Percentiles rank a stretch among this genome's conserved stretches.
These are phyloP conservation scores for Bombyx huttoni DNA, from an alignment of 2,888 invertebrate genomes.

Conservation along the genomic window DNA sequence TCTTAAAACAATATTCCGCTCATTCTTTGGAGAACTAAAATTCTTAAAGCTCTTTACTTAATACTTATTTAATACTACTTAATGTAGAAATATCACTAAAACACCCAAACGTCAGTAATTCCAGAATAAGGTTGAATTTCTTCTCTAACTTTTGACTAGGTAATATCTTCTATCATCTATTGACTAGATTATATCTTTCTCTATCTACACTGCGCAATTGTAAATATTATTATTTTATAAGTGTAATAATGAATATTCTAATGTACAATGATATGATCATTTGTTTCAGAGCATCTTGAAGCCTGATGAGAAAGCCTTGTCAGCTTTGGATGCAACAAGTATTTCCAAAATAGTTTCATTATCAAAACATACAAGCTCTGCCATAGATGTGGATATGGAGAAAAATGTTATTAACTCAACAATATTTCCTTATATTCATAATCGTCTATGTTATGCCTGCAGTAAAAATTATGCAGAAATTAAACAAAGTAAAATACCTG, in stretches of 20 bases:
- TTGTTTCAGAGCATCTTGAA: conserved; percentile 61
- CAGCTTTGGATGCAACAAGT: conserved; percentile 74
- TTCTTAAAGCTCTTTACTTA: no score
- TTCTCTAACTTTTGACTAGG: no score
- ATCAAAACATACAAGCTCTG: conserved; percentile 4
- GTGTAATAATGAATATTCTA: background rate
- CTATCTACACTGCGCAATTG: no score
- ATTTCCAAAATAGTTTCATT: conserved; percentile 67
- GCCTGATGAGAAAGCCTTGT: conserved; percentile 40
- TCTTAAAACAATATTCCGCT: no score
- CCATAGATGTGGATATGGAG: background rate
- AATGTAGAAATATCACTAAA: no score
- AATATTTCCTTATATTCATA: conserved; percentile 40
- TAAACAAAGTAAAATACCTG: conserved; percentile 16
- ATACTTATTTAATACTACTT: no score
- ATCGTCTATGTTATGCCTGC: conserved; percentile 48
- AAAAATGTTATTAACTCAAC: background rate
- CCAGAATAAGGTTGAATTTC: no score
- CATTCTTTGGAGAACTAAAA: no score
- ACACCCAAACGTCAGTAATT: no score
- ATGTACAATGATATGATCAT: background rate
- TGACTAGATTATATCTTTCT: no score
- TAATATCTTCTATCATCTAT: no score
- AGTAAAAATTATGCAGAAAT: conserved; percentile 47
- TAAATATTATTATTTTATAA: no score